Evolutionary conservation across 2,113 vertebrate species (phyloP).

Genomic region (Rallus limicola): DNA sequence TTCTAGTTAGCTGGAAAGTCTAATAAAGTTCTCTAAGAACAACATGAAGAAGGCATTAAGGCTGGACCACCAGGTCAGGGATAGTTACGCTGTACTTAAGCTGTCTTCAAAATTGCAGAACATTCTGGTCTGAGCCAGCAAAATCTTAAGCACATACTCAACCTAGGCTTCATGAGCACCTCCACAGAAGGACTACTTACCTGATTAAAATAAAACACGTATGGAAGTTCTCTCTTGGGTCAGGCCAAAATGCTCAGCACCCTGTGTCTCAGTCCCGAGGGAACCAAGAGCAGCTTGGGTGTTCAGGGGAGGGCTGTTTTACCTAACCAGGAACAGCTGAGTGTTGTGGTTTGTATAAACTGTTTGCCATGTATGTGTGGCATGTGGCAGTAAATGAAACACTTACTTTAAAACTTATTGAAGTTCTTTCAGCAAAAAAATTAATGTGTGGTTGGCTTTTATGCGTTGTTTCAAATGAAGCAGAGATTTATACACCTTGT

Average conservation of each 20-base stretch:
- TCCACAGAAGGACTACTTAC: neutral
- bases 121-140: neutral
- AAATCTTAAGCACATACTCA: neutral
- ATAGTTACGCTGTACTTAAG: neutral
- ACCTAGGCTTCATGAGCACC: neutral
- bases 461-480: constrained; percentile 65
- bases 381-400: constrained; percentile 77
- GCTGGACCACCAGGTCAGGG: constrained; percentile 38
- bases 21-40: neutral
- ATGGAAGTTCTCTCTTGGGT: accelerated
- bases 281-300: constrained; percentile 45
- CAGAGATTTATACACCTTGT: constrained; percentile 65
- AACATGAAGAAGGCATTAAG: constrained; percentile 3
- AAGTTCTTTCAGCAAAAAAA: constrained; percentile 69
- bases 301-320: constrained; percentile 58
- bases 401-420: constrained; percentile 73
- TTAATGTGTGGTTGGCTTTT: constrained; percentile 60
- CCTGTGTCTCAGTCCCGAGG: neutral
- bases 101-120: neutral
- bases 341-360: constrained; percentile 69
- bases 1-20: neutral
- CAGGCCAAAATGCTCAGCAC: neutral
- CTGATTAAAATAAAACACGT: neutral
- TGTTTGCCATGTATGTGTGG: constrained; percentile 71
- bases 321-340: constrained; percentile 72